These are phyloP conservation scores for Glossophaga mutica DNA, from an alignment of 2,797 vertebrate species.

Conservation along the genomic window DNA sequence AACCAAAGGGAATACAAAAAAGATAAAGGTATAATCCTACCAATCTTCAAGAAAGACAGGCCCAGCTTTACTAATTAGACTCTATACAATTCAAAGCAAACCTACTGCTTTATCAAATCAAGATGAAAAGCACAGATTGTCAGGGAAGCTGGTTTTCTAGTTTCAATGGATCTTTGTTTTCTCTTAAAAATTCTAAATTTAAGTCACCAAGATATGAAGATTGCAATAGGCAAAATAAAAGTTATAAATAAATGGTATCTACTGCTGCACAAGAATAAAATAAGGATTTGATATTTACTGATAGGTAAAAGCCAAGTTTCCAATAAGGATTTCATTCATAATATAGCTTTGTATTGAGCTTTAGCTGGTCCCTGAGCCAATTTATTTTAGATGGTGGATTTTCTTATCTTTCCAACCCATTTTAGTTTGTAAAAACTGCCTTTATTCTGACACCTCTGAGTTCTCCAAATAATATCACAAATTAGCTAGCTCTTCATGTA, in stretches of 20 bases:
- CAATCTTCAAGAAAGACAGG: background rate
- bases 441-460: conserved; percentile 62
- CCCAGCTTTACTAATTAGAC: conserved; percentile 13
- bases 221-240: conserved; percentile 39
- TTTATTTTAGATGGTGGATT: conserved; percentile 71
- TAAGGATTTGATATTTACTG: conserved; percentile 39
- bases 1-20: background rate
- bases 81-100: background rate
- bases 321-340: conserved; percentile 58
- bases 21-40: background rate
- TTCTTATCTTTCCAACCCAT: conserved; percentile 68
- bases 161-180: conserved; percentile 3
- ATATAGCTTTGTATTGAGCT: conserved; percentile 50
- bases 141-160: background rate
- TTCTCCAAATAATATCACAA: conserved; percentile 71
- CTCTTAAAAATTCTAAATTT: conserved; percentile 32
- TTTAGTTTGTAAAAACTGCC: conserved; percentile 62
- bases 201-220: background rate
- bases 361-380: conserved; percentile 67
- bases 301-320: conserved; percentile 53
- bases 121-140: background rate
- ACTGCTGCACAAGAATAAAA: conserved; percentile 8
- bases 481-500: conserved; percentile 57
- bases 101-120: background rate
- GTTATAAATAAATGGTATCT: conserved; percentile 44